Evolutionary conservation across 2,888 invertebrate genomes (phyloP), one percentile per base, ranked within the genome.

Genomic region (Troides helena): DNA sequence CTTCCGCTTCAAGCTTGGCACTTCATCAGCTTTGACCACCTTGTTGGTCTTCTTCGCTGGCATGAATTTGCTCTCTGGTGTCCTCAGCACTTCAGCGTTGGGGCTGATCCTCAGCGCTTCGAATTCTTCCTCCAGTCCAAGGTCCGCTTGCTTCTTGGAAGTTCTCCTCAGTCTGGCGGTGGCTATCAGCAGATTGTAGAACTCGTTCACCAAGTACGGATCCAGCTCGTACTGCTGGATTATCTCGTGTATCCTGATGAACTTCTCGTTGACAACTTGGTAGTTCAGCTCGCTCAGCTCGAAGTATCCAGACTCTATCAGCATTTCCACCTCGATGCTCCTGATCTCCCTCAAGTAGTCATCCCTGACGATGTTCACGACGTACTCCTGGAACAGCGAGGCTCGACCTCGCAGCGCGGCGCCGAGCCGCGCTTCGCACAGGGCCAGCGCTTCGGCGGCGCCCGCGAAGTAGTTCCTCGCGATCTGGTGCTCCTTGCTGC

Each of bases 391-490:
- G 23, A 77, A 85, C 2, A 74, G 61, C 0, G 18, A 69, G 14
- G 39, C 68, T 21, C 77, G 77, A 0, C 23, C 62, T 0, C 76
- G 71, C 3, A 81, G 69, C 0, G 78, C 70, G 0, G 39, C 17
- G 12, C 72, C 77, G 0, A 90, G 68, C 43, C 81, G 87, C 0
- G 1, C 46, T 17, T 86, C 80, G 0, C 83, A 81, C 0, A 74
- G 61, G 0, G 58, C 46, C 3, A 88, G 81, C 62, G 79, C 79
- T 46, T 77, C 72, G 0, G 82, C 7, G 0, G 84, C 79, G 0
- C 91, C 91, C 0, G 81, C 79, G 72, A 85, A 91, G 60, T 90
- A 90, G 70, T 88, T 86, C 0, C 73, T 77, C 0, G 92, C 89
- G 18, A 88, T 86, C 4, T 82, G 81, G 0, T 68, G 71, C 18